Percentiles rank a stretch among this genome's conserved stretches.
These are phyloP conservation scores for Brevipalpus yothersi DNA, from an alignment of 1,140 invertebrate genomes.

Conservation along the genomic window DNA sequence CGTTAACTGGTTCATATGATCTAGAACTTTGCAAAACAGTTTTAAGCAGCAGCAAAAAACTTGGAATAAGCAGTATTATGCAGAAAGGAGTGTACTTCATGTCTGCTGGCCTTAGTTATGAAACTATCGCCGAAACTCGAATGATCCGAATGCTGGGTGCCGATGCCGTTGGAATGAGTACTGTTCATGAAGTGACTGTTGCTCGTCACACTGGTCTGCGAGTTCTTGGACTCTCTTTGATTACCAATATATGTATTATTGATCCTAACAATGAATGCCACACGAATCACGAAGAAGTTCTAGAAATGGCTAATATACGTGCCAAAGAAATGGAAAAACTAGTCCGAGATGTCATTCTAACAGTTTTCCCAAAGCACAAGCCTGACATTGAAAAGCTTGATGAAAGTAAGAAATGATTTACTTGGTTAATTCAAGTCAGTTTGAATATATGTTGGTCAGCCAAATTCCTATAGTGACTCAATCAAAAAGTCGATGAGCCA, in stretches of 20 bases:
- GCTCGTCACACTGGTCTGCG: constrained; percentile 71
- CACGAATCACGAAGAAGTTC: constrained; percentile 68
- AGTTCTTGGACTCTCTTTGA: constrained; percentile 67
- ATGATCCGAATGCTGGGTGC: constrained; percentile 59
- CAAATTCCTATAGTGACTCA: too few species aligned
- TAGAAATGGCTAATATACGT: constrained; percentile 44
- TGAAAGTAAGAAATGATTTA: too few species aligned
- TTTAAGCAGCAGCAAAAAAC: constrained; percentile 37
- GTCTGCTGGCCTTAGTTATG: constrained; percentile 73
- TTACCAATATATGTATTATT: constrained; percentile 64
- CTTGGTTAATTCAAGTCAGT: too few species aligned
- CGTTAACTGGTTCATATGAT: constrained; percentile 70
- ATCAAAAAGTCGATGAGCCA: constrained; percentile 8
- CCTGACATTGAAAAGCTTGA: too few species aligned
- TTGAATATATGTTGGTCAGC: too few species aligned
- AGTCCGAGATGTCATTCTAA: constrained; percentile 20
- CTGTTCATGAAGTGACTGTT: constrained; percentile 61
- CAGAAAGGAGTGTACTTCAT: constrained; percentile 75
- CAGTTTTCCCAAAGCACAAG: neutral
- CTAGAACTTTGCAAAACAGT: constrained; percentile 40
- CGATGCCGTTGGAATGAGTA: constrained; percentile 89
- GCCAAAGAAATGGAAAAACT: constrained; percentile 38
- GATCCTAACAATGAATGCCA: constrained; percentile 42
- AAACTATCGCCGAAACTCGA: constrained; percentile 69
- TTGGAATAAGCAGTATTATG: constrained; percentile 40